phyloP scores from a whole-genome alignment of 2,888 invertebrate species.

The Tipula confusa region DNA sequence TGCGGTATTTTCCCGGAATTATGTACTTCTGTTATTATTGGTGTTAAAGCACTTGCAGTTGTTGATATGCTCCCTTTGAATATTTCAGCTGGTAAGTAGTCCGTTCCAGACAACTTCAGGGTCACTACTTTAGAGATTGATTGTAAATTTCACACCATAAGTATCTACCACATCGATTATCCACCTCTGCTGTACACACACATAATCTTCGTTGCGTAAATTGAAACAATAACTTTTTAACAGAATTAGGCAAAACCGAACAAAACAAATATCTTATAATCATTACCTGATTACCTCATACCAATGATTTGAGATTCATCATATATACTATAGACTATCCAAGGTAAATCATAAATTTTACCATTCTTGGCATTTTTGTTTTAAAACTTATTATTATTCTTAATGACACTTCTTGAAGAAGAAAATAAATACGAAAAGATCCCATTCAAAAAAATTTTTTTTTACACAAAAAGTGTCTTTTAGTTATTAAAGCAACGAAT shows the following conservation, averaged over 20 bases:
- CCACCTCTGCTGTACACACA: background rate
- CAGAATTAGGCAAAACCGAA: background rate
- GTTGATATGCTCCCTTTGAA: no score
- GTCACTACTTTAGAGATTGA: no score
- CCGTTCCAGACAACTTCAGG: no score
- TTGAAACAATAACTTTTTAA: background rate
- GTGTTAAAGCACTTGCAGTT: no score
- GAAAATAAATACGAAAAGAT: background rate
- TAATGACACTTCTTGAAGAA: conserved; percentile 20
- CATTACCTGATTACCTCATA: background rate
- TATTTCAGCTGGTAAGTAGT: no score
- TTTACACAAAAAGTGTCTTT: conserved; percentile 20
- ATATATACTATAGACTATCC: no score
- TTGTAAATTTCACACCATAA: no score
- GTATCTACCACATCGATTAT: background rate
- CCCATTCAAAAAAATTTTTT: conserved; percentile 12
- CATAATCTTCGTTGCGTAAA: background rate
- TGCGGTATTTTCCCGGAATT: no score
- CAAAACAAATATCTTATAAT: background rate
- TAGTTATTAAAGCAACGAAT: background rate
- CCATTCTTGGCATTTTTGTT: background rate
- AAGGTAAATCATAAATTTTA: conserved; percentile 9
- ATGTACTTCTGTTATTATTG: no score
- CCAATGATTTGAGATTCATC: conserved; percentile 9
- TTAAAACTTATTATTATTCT: background rate